phyloP scores from a whole-genome alignment of 2,113 vertebrate genomes.

The Catharus bicknelli region DNA sequence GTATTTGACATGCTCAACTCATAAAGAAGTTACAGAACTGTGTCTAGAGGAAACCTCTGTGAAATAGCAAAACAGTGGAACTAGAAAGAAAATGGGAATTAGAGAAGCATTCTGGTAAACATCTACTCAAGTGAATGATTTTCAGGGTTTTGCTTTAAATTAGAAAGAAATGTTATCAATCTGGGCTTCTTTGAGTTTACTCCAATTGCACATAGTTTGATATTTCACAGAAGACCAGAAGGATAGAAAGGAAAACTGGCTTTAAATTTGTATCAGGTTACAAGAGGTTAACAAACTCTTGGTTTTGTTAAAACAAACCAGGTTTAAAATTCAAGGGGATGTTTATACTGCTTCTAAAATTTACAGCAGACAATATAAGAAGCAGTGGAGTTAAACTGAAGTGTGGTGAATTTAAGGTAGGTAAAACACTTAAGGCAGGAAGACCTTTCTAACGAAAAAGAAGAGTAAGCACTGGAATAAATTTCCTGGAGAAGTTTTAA shows the following conservation, averaged over 20 bases:
- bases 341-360: neutral
- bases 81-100: neutral
- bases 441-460: neutral
- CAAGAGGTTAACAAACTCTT: neutral
- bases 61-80: neutral
- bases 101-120: neutral
- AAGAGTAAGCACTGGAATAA: neutral
- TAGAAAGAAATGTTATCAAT: neutral
- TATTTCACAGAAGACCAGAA: neutral
- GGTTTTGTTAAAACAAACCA: neutral
- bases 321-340: neutral
- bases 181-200: neutral
- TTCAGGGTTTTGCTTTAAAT: neutral
- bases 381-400: neutral
- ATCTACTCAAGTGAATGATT: neutral
- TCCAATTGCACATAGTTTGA: fast-evolving
- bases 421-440: neutral
- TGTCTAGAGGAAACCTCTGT: neutral
- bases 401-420: neutral
- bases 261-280: neutral
- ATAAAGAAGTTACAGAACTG: neutral
- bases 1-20: neutral
- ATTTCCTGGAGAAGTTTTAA: neutral
- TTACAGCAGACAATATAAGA: neutral
- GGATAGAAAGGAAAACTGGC: neutral